Evolutionary conservation across 2,797 vertebrate genomes (phyloP).

Genomic region (Sternarchorhynchus goeldii): DNA sequence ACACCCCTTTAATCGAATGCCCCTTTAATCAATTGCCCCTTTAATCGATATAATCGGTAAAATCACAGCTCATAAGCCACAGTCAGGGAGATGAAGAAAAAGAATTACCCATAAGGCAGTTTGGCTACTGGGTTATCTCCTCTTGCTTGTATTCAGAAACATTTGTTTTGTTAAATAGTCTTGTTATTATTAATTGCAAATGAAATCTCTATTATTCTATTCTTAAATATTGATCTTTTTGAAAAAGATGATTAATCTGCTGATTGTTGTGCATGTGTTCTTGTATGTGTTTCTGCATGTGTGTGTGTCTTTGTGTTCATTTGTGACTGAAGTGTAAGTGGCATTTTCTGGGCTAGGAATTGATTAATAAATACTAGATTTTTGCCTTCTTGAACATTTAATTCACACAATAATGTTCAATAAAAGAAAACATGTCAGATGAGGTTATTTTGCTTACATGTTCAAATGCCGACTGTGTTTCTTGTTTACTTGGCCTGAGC

Average conservation of each 20-base stretch:
- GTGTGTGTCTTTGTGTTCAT: neutral
- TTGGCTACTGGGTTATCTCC: slow-evolving; percentile 43
- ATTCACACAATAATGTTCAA: slow-evolving; percentile 22
- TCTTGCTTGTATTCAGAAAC: slow-evolving; percentile 53
- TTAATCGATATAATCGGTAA: slow-evolving; percentile 65
- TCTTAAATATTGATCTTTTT: slow-evolving; percentile 6
- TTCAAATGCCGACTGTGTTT: too few species aligned
- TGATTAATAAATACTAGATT: too few species aligned
- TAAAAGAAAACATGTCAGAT: neutral
- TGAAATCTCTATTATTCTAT: slow-evolving; percentile 39
- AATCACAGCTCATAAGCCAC: slow-evolving; percentile 44
- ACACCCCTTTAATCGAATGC: slow-evolving; percentile 33
- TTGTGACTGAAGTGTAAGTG: too few species aligned
- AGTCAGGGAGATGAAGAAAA: slow-evolving; percentile 27
- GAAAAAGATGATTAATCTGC: too few species aligned
- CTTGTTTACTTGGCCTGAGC: too few species aligned
- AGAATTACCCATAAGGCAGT: slow-evolving; percentile 6
- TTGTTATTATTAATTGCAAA: slow-evolving; percentile 62
- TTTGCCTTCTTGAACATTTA: neutral
- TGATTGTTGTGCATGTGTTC: too few species aligned
- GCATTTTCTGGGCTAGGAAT: too few species aligned
- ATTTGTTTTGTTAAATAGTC: slow-evolving; percentile 60
- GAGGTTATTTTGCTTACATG: neutral
- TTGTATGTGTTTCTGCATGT: neutral
- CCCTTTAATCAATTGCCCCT: slow-evolving; percentile 52